Evolutionary conservation across 1,140 invertebrate genomes (phyloP), one percentile per base, ranked within the genome.

Genomic region (Archegozetes longisetosus): DNA sequence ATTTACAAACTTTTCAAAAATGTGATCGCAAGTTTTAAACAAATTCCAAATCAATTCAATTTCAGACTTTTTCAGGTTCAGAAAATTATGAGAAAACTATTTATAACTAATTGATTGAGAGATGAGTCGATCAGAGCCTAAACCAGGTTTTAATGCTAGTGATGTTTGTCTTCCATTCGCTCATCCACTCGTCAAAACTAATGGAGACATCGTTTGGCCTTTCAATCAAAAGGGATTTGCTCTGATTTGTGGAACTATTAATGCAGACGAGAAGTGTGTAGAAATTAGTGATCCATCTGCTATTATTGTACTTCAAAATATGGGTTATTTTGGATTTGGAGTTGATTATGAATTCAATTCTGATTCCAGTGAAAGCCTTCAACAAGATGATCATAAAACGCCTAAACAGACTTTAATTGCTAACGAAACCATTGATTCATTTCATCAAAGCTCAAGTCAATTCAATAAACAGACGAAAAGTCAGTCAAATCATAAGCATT

Each of bases 261-360:
- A 61, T 28, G 13, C 27, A 1, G 25, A 27, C 9, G 52, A 62
- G 2, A 54, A 49, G 22, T 55, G 47, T 20, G 48, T 62, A 22
- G 24, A 52, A 12, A 26, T 62, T 4, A 13, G 49, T 2, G 51
- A 60, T 17, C 13, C 23, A 22, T 6, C 49, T 24, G 26, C 56
- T 3, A 51, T 51, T 3, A 22, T 53, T 23, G 27, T 40, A 29
- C 46, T 62, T 13, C 53, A 52, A 24, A 48, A 55, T 14, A 52
- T 61, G 28, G 61, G 61, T 3, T 62, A 23, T 50, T 62, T 62
- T 50, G 61, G 61, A 13, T 4, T 53, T n/a, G 55, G 48, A 27
- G n/a, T 57, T 50, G 48, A 6, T 2, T 24, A 55, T n/a, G 14
- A 20, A 20, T 57, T 9, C 17, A n/a, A 22, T 13, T n/a, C 25